These are phyloP conservation scores for Hafferia zeledoni DNA, from an alignment of 2,797 vertebrate species.

Conservation along the genomic window DNA sequence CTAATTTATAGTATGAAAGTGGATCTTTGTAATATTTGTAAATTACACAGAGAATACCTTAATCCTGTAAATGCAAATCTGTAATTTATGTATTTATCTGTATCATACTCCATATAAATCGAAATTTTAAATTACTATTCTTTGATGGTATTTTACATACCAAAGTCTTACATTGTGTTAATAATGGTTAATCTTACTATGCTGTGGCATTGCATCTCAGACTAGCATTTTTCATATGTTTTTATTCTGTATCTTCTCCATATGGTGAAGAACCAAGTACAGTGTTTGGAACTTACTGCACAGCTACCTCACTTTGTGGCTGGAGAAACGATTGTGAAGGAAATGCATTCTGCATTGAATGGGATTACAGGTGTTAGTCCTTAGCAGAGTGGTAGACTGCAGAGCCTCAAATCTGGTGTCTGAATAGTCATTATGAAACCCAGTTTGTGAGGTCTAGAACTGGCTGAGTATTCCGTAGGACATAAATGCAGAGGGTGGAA, in stretches of 20 bases:
- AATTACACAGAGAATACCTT: not conserved
- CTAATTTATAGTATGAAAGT: not conserved
- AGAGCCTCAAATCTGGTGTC: not conserved
- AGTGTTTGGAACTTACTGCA: not conserved
- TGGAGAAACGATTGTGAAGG: not conserved
- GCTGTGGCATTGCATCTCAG: not conserved
- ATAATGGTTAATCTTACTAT: not conserved
- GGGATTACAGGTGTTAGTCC: not conserved
- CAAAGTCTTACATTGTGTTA: not conserved
- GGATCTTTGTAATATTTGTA: accelerated
- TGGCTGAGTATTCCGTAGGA: not conserved
- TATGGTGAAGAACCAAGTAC: not conserved
- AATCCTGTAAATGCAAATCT: not conserved
- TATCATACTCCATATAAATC: not conserved
- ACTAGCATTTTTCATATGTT: not conserved
- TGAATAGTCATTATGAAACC: not conserved
- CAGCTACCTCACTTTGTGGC: not conserved
- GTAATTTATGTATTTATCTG: not conserved
- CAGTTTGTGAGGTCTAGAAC: not conserved
- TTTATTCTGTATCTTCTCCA: not conserved
- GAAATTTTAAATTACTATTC: not conserved
- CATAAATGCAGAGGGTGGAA: not conserved
- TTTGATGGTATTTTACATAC: not conserved
- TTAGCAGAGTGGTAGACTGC: not conserved
- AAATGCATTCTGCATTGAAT: not conserved